phyloP scores from a whole-genome alignment of 2,113 vertebrate genomes.

The Scopus umbretta region DNA sequence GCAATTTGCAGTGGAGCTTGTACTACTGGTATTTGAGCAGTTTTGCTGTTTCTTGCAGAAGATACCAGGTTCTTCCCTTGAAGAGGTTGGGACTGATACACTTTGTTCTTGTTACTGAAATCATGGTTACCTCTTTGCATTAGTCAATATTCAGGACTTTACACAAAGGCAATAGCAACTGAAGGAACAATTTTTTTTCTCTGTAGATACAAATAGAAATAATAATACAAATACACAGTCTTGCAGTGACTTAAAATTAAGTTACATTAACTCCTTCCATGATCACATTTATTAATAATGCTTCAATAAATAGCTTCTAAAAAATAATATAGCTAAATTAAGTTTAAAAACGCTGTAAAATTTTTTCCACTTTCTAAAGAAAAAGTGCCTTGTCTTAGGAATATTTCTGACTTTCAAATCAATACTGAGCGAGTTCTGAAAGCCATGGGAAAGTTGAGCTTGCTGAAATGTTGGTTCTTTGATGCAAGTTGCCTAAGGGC shows the following conservation, averaged over 20 bases:
- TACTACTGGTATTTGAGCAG: neutral
- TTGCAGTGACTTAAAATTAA: neutral
- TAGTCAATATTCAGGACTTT: neutral
- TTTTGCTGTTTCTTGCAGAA: neutral
- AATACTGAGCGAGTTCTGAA: neutral
- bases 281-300: neutral
- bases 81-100: neutral
- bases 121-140: neutral
- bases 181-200: neutral
- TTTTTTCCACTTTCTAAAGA: neutral
- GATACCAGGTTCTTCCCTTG: neutral
- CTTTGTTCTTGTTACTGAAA: neutral
- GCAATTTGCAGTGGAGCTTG: neutral
- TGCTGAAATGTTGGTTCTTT: neutral
- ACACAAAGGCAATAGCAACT: neutral
- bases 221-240: neutral
- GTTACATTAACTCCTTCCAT: neutral
- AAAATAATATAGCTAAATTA: neutral
- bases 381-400: neutral
- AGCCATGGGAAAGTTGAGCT: neutral
- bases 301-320: neutral
- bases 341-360: neutral
- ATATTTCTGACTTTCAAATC: neutral
- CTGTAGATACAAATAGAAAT: neutral
- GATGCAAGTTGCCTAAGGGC: neutral